Evolutionary conservation across 2,888 invertebrate species (phyloP), one percentile per base, ranked within the genome.

Genomic region (Physocephala rufipes): DNA sequence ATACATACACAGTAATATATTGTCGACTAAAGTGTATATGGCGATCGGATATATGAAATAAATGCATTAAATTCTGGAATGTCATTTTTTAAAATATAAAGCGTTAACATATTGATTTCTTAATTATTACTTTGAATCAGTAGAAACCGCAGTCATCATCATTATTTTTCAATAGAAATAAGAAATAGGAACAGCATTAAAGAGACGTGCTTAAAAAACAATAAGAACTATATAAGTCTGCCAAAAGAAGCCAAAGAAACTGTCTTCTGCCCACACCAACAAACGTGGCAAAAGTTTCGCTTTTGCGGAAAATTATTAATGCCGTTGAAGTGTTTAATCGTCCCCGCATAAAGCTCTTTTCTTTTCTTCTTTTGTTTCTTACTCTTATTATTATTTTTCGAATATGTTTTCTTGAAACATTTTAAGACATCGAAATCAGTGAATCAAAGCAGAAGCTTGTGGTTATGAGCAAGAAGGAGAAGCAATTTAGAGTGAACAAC

Each of bases 281-380:
- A 78, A 73, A 74, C 72, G 65, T 64, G 71, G 72, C 76, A 71
- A 63, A 76, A 78, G 75, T 82, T 81, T 81, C 81, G 79, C 81
- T 81, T 80, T 81, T 78, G 76, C 74, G 67, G 74, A 75, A 78
- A 76, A 76, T 71, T 73, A 64, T 72, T 55, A 61, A 70, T n/a
- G 55, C 68, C 36, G 64, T 45, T 69, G 62, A 70, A 72, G 72
- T 68, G 70, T 64, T 73, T 73, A 72, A 68, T 55, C 73, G 53
- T 64, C 47, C 70, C 63, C 45, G 70, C 45, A 62, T 30, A 70
- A 51, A 61, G 53, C 49, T 64, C 55, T 58, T 63, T 62, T 19
- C n/a, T 26, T 28, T 4, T 4, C 36, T 36, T 9, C 36, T 36
- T 9, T 36, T 36, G 9, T 36, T 36, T 51, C 36, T 51, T 2